Conservation (phyloP, 2,888 invertebrate genomes). For the Tipula confusa region DNA sequence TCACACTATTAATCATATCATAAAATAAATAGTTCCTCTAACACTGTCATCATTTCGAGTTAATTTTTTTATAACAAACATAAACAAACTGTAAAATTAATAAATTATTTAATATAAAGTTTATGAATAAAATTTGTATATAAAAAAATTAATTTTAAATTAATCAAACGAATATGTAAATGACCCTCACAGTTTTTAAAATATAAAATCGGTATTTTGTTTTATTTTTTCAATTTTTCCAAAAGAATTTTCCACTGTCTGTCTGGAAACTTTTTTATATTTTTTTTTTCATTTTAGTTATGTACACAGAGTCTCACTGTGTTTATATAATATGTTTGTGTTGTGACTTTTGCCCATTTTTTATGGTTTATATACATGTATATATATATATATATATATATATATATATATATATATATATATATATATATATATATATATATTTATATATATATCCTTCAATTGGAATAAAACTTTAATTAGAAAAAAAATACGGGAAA, state of each 20-base stretch:
- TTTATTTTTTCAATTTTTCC: not conserved
- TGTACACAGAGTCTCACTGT: not conserved
- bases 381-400: not conserved
- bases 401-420: not conserved
- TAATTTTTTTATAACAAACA: no score
- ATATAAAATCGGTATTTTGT: not conserved
- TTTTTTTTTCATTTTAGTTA: not conserved
- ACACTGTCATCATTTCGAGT: no score
- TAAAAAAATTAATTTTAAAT: not conserved
- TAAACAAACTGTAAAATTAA: no score
- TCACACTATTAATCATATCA: no score
- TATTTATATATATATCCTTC: not conserved
- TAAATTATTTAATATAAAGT: not conserved
- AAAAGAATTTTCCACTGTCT: not conserved
- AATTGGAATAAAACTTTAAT: conserved; percentile 3
- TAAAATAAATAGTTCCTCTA: no score
- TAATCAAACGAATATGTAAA: not conserved
- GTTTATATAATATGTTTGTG: not conserved
- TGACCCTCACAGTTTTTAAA: not conserved
- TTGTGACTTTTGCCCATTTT: not conserved
- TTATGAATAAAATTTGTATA: not conserved
- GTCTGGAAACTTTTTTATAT: not conserved
- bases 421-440: not conserved
- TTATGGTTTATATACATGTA: not conserved
- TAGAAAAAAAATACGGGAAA: not conserved